Base-by-base conservation (phyloP, 2,113 vertebrate species). In the Chionis minor region DNA sequence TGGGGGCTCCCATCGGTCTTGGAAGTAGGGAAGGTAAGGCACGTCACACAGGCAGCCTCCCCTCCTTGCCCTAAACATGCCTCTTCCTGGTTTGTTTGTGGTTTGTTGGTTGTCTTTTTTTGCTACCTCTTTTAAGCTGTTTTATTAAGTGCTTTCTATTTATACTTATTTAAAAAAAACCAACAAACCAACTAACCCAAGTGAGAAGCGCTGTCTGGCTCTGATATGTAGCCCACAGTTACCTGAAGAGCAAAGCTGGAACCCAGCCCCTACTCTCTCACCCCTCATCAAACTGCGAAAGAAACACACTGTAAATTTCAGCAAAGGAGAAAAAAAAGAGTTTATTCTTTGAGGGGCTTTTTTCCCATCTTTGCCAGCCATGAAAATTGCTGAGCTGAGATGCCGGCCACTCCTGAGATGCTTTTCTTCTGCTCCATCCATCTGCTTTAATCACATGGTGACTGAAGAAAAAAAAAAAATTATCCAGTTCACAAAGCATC, bases 361-460 rank as follows among this genome's bases (percentile, higher is more conserved):
- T 81, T 80, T 51, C 22, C 72, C 40, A 47, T 84, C 88, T 90
- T 92, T 84, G 66, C 74, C 33, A 75, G 78, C 73, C 52, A 71
- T 59, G 40, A 94, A 94, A 95, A 96, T 51, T 78, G 52, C 86
- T 88, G 70, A 91, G 59, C 65, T n/a, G 71, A 75, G 71, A 85
- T 85, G 56, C 61, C 70, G 81, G 58, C 73, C 52, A 33, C 47
- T 84, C 67, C 67, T 3, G 8, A 79, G 40, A 71, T 21, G 74
- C 83, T 91, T 91, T 85, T 82, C 80, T 94, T 92, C 86, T 71
- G 22, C 62, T 94, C 86, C 73, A 90, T 81, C 92, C 86, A 56
- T 91, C 86, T 92, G 81, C 71, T 96, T 97, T 95, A 94, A 96
- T 93, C 95, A 93, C 78, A 58, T 6, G 7, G 66, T 52, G 65